A percentile compares a stretch with the other conserved stretches of the same genome.
phyloP scores from a whole-genome alignment of 23 tunicate genomes.

The Clavelina lepadiformis region DNA sequence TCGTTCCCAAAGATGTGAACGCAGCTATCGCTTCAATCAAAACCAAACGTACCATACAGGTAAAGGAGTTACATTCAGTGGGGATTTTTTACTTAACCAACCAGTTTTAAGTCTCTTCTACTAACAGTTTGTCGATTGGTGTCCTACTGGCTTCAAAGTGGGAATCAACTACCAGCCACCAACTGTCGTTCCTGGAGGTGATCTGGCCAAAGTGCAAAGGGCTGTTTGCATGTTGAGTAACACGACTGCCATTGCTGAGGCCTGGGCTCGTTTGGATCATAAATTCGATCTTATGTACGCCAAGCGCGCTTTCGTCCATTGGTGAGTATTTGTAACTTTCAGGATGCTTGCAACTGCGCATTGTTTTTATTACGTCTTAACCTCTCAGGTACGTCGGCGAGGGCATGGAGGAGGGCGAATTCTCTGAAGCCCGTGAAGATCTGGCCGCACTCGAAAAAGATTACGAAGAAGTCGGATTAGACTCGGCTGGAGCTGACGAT shows the following conservation, averaged over 20 bases:
- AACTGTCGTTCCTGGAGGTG: constrained; percentile 56
- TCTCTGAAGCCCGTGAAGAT: constrained; percentile 51
- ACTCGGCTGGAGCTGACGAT: constrained; percentile 32
- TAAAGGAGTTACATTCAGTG: background rate
- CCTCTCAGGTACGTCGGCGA: constrained; percentile 24
- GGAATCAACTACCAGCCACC: constrained; percentile 41
- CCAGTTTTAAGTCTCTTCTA: background rate
- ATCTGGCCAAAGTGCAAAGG: constrained; percentile 35
- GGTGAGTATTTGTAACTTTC: constrained; percentile 19
- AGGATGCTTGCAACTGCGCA: background rate
- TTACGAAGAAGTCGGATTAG: constrained; percentile 78
- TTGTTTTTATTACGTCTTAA: background rate
- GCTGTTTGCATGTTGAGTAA: constrained; percentile 56
- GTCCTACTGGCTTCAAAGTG: constrained; percentile 50
- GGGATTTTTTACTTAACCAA: background rate
- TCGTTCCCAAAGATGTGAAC: constrained; percentile 61
- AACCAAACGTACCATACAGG: constrained; percentile 47
- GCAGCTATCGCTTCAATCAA: constrained; percentile 47
- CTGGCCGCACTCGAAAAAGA: constrained; percentile 46
- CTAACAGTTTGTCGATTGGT: constrained; percentile 44
- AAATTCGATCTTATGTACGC: constrained; percentile 61
- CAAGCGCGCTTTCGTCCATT: constrained; percentile 54
- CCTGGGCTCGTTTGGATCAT: constrained; percentile 40
- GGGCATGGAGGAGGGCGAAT: constrained; percentile 90
- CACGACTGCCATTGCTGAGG: constrained; percentile 56